Percentiles rank a stretch among this genome's conserved stretches.
Evolutionary conservation across 2,888 invertebrate species (phyloP).

Genomic region (Pedicia rivosa): DNA sequence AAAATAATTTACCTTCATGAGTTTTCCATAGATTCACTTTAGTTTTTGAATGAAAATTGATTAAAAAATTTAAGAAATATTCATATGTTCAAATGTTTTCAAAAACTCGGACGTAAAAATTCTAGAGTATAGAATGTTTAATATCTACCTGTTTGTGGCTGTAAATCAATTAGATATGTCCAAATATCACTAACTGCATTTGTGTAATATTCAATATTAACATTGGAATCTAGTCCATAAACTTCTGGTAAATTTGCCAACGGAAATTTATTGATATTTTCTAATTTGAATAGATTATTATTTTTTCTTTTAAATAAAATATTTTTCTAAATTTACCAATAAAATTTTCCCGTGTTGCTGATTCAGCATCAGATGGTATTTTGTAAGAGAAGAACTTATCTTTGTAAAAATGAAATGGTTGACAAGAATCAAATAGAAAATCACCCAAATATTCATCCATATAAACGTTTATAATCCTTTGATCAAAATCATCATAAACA

Average conservation of each 20-base stretch:
- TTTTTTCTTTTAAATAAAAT: no score
- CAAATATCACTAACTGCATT: conserved; percentile 76
- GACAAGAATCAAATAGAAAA: conserved; percentile 79
- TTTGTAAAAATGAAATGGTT: conserved; percentile 78
- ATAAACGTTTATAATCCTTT: conserved; percentile 70
- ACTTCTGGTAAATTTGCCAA: conserved; percentile 77
- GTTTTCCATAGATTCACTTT: no score
- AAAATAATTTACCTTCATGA: no score
- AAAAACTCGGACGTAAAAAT: no score
- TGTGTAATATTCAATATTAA: conserved; percentile 88
- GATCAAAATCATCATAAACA: conserved; percentile 82
- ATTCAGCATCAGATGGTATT: conserved; percentile 48
- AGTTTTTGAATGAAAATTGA: no score
- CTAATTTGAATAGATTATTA: no score
- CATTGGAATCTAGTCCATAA: conserved; percentile 84
- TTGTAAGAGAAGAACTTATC: conserved; percentile 60
- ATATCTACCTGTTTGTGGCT: conserved; percentile 69
- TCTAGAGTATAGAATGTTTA: no score
- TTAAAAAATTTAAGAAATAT: no score
- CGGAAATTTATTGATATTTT: conserved; percentile 65
- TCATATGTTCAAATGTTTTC: no score
- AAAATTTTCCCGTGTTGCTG: conserved; percentile 49
- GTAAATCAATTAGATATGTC: conserved; percentile 69
- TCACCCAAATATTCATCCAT: conserved; percentile 94
- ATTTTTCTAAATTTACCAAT: conserved; percentile 49